Conservation (phyloP, 2,113 vertebrate species). For the Laticauda colubrina region DNA sequence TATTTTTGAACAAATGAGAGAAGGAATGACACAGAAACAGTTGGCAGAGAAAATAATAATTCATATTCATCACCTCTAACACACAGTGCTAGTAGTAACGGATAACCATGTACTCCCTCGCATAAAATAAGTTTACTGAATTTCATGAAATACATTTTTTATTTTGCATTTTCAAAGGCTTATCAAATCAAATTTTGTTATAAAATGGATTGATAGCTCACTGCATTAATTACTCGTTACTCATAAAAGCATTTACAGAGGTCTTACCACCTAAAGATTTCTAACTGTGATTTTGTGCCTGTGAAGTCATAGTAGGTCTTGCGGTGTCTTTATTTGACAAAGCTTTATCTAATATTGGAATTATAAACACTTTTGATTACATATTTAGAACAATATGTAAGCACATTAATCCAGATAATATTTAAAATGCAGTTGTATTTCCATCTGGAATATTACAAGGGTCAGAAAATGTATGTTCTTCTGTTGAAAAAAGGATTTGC, state of each 20-base stretch:
- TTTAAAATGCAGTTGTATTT: background rate
- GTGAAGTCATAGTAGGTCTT: background rate
- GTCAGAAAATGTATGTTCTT: background rate
- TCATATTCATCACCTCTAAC: background rate
- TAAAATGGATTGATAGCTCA: background rate
- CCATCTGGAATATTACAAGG: background rate
- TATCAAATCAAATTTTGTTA: background rate
- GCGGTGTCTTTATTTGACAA: background rate
- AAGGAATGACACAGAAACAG: background rate
- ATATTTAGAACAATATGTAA: background rate
- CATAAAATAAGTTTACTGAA: background rate
- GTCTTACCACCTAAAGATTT: background rate
- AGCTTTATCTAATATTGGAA: background rate
- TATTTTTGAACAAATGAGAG: background rate
- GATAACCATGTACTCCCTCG: background rate
- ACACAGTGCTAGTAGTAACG: background rate
- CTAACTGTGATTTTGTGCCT: background rate
- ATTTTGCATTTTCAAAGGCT: background rate
- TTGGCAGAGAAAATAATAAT: background rate
- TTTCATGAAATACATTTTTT: background rate
- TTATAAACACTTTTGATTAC: background rate
- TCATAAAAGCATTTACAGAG: background rate
- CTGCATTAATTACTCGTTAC: background rate
- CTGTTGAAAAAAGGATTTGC: background rate
- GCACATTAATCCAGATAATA: background rate